Base-by-base conservation (phyloP, 2,113 vertebrate genomes). In the Triplophysa tibetana region DNA sequence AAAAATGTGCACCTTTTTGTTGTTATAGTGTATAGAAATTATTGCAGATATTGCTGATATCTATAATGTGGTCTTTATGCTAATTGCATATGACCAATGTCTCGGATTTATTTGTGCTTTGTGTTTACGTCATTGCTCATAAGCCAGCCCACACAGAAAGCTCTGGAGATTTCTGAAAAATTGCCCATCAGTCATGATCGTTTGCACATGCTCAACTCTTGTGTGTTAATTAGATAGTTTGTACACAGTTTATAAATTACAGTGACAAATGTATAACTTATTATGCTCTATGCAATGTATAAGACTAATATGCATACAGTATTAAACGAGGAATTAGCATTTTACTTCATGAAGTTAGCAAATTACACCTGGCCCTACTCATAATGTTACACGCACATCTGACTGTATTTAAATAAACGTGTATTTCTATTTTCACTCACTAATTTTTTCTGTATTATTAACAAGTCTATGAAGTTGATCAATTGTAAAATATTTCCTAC, bases 61-160 rank as follows among this genome's bases (percentile, higher is more conserved):
- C 1, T 19, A 9, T 56, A n/a, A 54, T 70, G 48, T 26, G 13
- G 45, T 3, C 56, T 43, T 60, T 60, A 24, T 9, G 62, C 58
- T 72, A 54, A 79, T 50, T 45, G 13, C 24, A 62, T 75, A 19
- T 62, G 56, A 50, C 60, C 54, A 26, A 72, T 16, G 13, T 72
- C 41, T 68, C 19, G 45, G n/a, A 16, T 48, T 72, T 1, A 64
- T 24, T 54, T 64, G 52, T 63, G 45, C 19, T 54, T 75, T 56
- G 56, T 33, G 56, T 33, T 60, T 75, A 41, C 62, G 16, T 60
- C 56, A n/a, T 74, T 60, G 43, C 24, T 38, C 48, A 52, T 52
- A 14, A 13, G 1, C 48, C 13, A 13, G 48, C 48, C 48, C 14
- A 52, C 48, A 52, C 4, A 13, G 48, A 52, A 52, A n/a, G 12